Base-by-base conservation (phyloP, 2,888 invertebrate genomes). In the Caenorhabditis becei region DNA sequence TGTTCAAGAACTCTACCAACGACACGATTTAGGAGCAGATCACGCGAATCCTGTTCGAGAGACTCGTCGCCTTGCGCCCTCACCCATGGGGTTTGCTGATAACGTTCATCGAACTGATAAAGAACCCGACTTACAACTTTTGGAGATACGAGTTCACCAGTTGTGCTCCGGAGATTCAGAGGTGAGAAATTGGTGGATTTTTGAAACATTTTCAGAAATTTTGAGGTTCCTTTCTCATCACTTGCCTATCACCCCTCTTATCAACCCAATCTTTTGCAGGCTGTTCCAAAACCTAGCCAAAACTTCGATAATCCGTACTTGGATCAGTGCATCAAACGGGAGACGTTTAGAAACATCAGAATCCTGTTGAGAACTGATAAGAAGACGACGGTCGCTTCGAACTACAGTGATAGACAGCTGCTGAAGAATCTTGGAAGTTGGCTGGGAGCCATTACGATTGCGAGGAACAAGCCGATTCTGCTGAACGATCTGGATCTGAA, bases 91-190 rank as follows among this genome's bases (percentile, higher is more conserved):
- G 99, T 16, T 93, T 99, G 56, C 93, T 99, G 44, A 97, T 99
- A 86, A 99, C 99, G 0, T 99, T 99, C 92, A 98, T 98, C 86
- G 99, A 99, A 92, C 94, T 99, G 81, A 98, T 99, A 91, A 97
- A 98, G 92, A 99, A 99, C 93, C 97, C 97, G 7, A 94, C 95
- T 26, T 99, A 97, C 93, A 97, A 97, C 92, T 99, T 99, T 93
- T 99, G 99, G 98, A 94, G 95, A 85, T 98, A 99, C 91, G 97
- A 99, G 91, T 99, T 99, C 93, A 98, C 99, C 1, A 97, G 97
- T 91, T 99, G 99, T 92, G 98, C 99, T 23, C 97, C 98, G 1
- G 99, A 99, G 93, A 98, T 99, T 89, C 97, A 97, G 93, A 97
- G 97, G 96, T 82, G 24, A 20, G 32, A 0, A 58, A 26, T 3